phyloP scores from a whole-genome alignment of 2,888 invertebrate species.

The Odontocolon sp. region DNA sequence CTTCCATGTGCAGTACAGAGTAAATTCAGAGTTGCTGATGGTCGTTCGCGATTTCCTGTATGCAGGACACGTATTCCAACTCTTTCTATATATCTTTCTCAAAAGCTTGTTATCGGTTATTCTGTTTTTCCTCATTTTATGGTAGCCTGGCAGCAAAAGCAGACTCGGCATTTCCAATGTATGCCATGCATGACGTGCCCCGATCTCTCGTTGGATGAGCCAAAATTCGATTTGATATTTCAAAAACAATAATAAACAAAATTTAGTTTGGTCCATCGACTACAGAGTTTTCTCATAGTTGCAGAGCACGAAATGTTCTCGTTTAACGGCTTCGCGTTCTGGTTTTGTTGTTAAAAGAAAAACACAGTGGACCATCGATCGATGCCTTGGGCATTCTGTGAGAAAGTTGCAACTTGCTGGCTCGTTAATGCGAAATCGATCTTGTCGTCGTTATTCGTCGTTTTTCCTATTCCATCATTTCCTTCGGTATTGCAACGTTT shows the following conservation, averaged over 20 bases:
- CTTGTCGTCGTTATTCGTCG: background rate
- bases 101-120: constrained; percentile 55
- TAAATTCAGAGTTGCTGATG: constrained; percentile 40
- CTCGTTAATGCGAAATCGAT: background rate
- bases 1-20: constrained; percentile 14
- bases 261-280: background rate
- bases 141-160: background rate
- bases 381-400: background rate
- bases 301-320: background rate
- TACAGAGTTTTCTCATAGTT: background rate
- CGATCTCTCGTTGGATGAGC: background rate
- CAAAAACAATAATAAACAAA: background rate
- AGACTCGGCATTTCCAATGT: constrained; percentile 4
- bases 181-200: background rate
- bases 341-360: too few relatives aligned
- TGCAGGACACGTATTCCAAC: constrained; percentile 42
- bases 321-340: background rate
- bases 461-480: background rate
- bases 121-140: constrained; percentile 39
- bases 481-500: background rate
- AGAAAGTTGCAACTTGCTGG: background rate
- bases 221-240: constrained; percentile 19
- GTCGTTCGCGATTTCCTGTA: constrained; percentile 31
- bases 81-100: constrained; percentile 14
- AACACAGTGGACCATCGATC: too few relatives aligned